phyloP scores from a whole-genome alignment of 2,113 vertebrate genomes.

The Corythornis cristatus region DNA sequence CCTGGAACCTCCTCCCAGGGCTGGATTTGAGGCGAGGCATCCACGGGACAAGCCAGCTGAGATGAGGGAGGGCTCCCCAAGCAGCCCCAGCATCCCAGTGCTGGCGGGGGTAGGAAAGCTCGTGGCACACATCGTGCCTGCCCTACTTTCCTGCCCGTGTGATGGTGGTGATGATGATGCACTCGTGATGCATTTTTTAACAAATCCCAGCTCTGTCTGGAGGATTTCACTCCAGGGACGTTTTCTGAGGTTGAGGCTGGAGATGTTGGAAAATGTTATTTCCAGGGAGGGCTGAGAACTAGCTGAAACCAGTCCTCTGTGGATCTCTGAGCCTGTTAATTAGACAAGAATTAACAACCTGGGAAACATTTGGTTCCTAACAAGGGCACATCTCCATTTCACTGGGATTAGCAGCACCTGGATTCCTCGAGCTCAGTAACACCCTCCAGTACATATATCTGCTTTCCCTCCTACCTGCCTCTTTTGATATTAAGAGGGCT shows the following conservation, averaged over 20 bases:
- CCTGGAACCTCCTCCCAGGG: accelerated
- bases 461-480: not conserved
- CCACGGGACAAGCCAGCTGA: accelerated
- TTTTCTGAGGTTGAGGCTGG: not conserved
- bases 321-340: conserved; percentile 6
- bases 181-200: not conserved
- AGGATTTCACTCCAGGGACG: conserved; percentile 23
- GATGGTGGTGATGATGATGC: not conserved
- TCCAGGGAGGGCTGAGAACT: not conserved
- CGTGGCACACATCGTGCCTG: not conserved
- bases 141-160: conserved; percentile 51
- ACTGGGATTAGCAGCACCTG: not conserved
- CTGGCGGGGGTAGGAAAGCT: not conserved
- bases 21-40: not conserved
- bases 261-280: conserved; percentile 20
- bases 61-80: not conserved
- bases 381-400: not conserved
- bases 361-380: conserved; percentile 2
- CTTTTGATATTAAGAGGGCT: not conserved
- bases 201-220: not conserved
- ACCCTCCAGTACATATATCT: not conserved
- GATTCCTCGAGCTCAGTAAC: not conserved
- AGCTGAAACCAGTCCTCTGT: not conserved
- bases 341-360: conserved; percentile 16
- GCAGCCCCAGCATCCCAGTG: not conserved